phyloP scores from a whole-genome alignment of 2,888 invertebrate species.

The Sinopyrophorus schimmeli region DNA sequence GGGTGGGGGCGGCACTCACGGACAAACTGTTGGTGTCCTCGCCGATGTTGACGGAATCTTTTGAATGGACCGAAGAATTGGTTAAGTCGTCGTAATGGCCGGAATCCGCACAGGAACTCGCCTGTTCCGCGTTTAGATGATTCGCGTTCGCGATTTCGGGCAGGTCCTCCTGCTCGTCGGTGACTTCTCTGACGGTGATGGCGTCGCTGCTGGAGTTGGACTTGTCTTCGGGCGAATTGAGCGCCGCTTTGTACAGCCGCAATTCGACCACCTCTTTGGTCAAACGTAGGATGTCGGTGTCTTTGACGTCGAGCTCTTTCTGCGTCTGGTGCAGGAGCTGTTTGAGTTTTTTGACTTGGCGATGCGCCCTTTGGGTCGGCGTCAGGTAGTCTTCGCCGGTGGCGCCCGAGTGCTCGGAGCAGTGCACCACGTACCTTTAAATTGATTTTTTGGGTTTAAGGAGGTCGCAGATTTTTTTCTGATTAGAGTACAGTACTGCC shows the following conservation, averaged over 20 bases:
- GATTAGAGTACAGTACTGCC: no score
- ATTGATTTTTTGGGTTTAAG: no score
- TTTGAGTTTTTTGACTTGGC: conserved; percentile 77
- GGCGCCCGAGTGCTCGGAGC: conserved; percentile 76
- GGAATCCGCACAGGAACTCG: conserved; percentile 80
- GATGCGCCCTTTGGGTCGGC: conserved; percentile 83
- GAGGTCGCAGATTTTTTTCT: no score
- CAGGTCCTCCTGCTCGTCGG: conserved; percentile 49
- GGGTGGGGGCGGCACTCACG: conserved; percentile 34
- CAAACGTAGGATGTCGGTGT: conserved; percentile 74
- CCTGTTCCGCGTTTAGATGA: conserved; percentile 59
- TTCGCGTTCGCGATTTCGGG: conserved; percentile 38
- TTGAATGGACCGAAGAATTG: conserved; percentile 75
- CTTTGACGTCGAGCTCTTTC: conserved; percentile 77
- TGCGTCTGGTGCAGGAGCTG: conserved; percentile 72
- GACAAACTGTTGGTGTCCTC: conserved; percentile 42
- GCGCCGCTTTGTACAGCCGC: conserved; percentile 76
- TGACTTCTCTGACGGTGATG: conserved; percentile 73
- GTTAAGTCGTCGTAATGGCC: conserved; percentile 85
- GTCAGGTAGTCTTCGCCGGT: conserved; percentile 84
- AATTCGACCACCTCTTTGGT: conserved; percentile 73
- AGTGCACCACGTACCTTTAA: conserved; percentile 79
- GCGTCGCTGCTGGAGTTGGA: conserved; percentile 60
- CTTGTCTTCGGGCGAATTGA: conserved; percentile 78
- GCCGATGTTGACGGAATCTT: conserved; percentile 65